Evolutionary conservation across 2,888 invertebrate species (phyloP), one percentile per base, ranked within the genome.

Genomic region (Metacarcinus magister): DNA sequence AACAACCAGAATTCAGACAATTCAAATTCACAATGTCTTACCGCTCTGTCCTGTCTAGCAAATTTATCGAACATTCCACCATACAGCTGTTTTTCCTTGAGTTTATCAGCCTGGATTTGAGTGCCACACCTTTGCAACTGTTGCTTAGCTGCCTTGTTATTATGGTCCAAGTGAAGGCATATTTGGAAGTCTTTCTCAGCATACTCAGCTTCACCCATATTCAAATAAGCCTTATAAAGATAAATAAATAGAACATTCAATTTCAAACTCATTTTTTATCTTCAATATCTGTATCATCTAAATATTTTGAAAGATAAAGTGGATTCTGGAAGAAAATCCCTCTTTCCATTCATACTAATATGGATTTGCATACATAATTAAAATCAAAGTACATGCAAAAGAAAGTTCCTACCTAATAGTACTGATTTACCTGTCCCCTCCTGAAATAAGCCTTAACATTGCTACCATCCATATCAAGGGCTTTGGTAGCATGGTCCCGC

Each of bases 31-130:
- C 48, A 75, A 32, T 60, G n/a, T 94, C 96, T 96, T 97, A 96
- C 97, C 95, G 91, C 95, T 95, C 89, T 97, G 97, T 97, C 97
- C 67, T 97, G 96, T 96, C 97, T 97, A 39, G 97, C 97, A 98
- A 99, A 98, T 98, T 99, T 99, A 97, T 99, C 98, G 98, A 99
- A 99, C 99, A 99, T 99, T 97, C 99, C 99, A 23, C 98, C 98
- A 97, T 99, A 99, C 75, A 99, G 98, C 97, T 98, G 98, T 98
- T 99, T 99, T 97, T 99, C 99, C 96, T 98, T 98, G 95, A 98
- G 98, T 97, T 98, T 98, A 97, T 98, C 98, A 97, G 98, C 98
- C 97, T 98, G 98, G 32, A 99, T 98, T 96, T 98, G 98, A 96
- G 98, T 98, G 96, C 98, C 98, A 97, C 99, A 99, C 95, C 98